Conservation (phyloP, 2,797 vertebrate genomes). For the Vespertilio murinus region DNA sequence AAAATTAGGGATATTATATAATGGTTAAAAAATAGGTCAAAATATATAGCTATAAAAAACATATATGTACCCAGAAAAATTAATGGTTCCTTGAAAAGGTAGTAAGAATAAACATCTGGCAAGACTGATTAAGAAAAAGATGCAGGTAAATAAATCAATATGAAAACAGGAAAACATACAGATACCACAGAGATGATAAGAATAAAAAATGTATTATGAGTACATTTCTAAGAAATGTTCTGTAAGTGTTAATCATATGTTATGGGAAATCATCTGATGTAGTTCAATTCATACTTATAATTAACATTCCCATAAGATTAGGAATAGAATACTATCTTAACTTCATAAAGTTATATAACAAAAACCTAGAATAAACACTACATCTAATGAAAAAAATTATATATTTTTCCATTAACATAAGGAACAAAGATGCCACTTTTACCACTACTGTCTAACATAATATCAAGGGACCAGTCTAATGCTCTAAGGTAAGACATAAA, state of each 20-base stretch:
- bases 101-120: not conserved
- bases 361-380: not conserved
- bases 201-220: not conserved
- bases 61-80: not conserved
- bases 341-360: not conserved
- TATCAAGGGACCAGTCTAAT: not conserved
- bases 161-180: not conserved
- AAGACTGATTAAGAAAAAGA: constrained; percentile 14
- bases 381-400: not conserved
- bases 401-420: not conserved
- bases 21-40: not conserved
- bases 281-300: not conserved
- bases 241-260: not conserved
- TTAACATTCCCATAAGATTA: constrained; percentile 16
- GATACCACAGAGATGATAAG: not conserved
- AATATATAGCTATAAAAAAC: not conserved
- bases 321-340: not conserved
- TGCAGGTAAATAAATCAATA: not conserved
- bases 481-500: not conserved
- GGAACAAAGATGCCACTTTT: not conserved
- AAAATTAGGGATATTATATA: not conserved
- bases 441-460: not conserved
- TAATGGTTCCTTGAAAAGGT: not conserved
- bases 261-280: not conserved
- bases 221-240: constrained; percentile 21